Evolutionary conservation across 2,797 vertebrate species (phyloP).

Genomic region (Poeciliopsis gracilis): DNA sequence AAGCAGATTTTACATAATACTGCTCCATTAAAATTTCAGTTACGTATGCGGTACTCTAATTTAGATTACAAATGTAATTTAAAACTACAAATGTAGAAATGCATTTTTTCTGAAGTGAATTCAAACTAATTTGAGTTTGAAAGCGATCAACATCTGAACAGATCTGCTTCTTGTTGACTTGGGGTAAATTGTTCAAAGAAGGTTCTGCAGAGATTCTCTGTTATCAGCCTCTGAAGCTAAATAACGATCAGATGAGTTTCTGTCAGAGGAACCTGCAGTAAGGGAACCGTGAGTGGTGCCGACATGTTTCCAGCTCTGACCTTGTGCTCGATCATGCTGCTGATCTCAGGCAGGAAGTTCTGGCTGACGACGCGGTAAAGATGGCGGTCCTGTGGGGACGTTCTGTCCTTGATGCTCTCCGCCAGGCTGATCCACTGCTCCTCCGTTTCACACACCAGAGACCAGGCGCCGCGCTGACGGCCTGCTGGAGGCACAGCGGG

Average conservation of each 20-base stretch:
- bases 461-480: slow-evolving; percentile 83
- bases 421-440: slow-evolving; percentile 93
- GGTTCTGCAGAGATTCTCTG: not conserved
- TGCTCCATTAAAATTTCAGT: no score
- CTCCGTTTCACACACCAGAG: slow-evolving; percentile 93
- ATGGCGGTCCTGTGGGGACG: slow-evolving; percentile 91
- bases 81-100: not conserved
- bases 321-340: slow-evolving; percentile 98
- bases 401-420: slow-evolving; percentile 93
- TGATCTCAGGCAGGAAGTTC: slow-evolving; percentile 98
- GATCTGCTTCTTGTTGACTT: not conserved
- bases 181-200: not conserved
- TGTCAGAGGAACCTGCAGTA: not conserved
- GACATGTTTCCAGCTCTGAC: slow-evolving; percentile 70
- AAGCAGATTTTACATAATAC: no score
- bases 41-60: not conserved
- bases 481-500: slow-evolving; percentile 48
- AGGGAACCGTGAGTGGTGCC: slow-evolving; percentile 8
- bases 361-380: slow-evolving; percentile 95
- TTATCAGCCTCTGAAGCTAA: no score
- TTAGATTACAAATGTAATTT: no score
- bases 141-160: not conserved
- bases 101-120: not conserved
- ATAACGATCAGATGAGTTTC: not conserved
- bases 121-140: not conserved